Percentiles rank a stretch among this genome's conserved stretches.
phyloP scores from a whole-genome alignment of 2,797 vertebrate species.

The Lepilemur ruficaudatus region DNA sequence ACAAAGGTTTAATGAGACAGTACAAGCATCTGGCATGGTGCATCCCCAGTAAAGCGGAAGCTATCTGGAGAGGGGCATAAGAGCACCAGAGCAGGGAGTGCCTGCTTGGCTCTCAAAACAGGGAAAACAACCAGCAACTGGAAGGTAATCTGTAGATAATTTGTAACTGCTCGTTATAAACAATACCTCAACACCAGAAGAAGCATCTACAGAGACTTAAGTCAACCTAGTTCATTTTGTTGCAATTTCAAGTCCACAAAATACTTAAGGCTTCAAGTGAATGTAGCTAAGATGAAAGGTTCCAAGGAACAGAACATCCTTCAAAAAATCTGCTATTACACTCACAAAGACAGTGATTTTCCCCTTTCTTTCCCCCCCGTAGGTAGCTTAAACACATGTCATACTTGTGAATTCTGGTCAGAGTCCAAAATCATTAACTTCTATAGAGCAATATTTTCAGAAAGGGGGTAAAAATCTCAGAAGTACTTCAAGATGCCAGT shows the following conservation, averaged over 20 bases:
- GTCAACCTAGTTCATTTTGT: not conserved
- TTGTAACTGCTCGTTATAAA: not conserved
- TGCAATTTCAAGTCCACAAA: slow-evolving; percentile 45
- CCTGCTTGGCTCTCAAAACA: accelerated
- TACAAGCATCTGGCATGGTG: accelerated
- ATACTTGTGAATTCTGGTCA: slow-evolving; percentile 31
- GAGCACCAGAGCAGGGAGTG: not conserved
- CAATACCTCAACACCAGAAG: not conserved
- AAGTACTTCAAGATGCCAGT: slow-evolving; percentile 37
- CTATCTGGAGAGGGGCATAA: not conserved
- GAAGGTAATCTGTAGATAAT: not conserved
- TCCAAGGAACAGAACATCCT: slow-evolving; percentile 42
- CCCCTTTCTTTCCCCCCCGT: not conserved
- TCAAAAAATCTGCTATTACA: slow-evolving; percentile 17
- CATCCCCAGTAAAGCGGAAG: not conserved
- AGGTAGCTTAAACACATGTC: not conserved
- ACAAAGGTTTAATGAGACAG: not conserved
- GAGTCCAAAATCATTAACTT: slow-evolving; percentile 33
- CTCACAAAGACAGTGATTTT: not conserved
- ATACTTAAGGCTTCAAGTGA: slow-evolving; percentile 12
- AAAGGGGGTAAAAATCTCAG: slow-evolving; percentile 8
- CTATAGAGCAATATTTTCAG: slow-evolving; percentile 27
- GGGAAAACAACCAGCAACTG: not conserved
- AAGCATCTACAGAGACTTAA: not conserved
- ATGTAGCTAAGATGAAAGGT: not conserved